Evolutionary conservation across 2,113 vertebrate genomes (phyloP), one percentile per base, ranked within the genome.

Genomic region (Paradisaea rubra): DNA sequence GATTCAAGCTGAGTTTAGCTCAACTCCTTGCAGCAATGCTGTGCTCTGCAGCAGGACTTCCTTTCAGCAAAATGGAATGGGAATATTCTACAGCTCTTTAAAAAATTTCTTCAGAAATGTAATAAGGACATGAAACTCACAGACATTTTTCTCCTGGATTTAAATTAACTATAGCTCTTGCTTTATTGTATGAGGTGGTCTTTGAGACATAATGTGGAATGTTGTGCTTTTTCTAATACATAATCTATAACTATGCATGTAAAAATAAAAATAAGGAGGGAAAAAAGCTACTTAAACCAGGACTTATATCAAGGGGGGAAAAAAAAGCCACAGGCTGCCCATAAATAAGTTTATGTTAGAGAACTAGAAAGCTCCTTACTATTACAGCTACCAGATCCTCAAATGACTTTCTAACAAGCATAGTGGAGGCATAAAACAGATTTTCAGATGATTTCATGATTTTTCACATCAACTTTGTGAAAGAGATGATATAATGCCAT

Each of bases 391-490:
- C 61, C 70, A 86, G 45, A 73, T 83, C 50, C 77, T 66, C 54
- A 90, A 90, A 95, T 59, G 0, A 61, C 71, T 93, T 91, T 86
- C 59, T 87, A 83, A 82, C 19, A 95, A 78, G 50, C 21, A 44
- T 1, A 77, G 23, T 42, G 39, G 21, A 90, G 23, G 57, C 78
- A 83, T n/a, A 79, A 82, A 85, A 82, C 22, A 65, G 45, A 65
- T 94, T 90, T 86, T 91, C 41, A 73, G 41, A 61, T 63, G 35
- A 35, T 35, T 35, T 35, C 35, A 35, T 35, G 35, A 35, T 35
- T 35, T 35, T 35, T 35, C 35, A 35, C 35, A 35, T 35, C 35
- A 94, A 61, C 31, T 77, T 68, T 50, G n/a, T 90, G 53, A 80
- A 94, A 89, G 59, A 88, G 33, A 80, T 88, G 12, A 45, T 86